These are phyloP conservation scores for Cydia strobilella DNA, from an alignment of 1,140 invertebrate species.

Conservation along the genomic window DNA sequence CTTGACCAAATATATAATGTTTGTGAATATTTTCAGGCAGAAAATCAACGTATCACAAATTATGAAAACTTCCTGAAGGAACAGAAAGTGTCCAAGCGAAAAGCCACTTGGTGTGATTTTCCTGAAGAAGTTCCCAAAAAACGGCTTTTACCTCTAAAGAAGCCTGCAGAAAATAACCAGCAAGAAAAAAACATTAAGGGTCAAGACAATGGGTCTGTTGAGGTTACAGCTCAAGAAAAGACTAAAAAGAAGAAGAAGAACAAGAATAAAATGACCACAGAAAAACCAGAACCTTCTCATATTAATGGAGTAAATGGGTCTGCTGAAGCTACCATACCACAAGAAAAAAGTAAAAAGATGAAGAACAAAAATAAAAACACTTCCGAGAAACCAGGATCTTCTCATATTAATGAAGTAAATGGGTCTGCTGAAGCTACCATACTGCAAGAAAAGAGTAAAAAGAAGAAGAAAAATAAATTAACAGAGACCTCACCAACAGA, in stretches of 20 bases:
- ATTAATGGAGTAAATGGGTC: constrained; percentile 34
- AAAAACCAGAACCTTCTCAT: neutral
- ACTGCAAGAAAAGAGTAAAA: constrained; percentile 44
- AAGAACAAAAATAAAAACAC: constrained; percentile 31
- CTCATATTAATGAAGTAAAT: constrained; percentile 33
- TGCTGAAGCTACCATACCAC: constrained; percentile 39
- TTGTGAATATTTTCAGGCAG: constrained; percentile 58
- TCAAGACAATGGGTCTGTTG: constrained; percentile 38
- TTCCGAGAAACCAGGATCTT: neutral
- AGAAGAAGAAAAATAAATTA: constrained; percentile 41
- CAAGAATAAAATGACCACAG: neutral
- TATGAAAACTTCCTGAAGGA: constrained; percentile 81
- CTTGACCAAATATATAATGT: neutral
- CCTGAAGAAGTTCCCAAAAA: constrained; percentile 50
- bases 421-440: constrained; percentile 37
- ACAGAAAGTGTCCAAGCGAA: constrained; percentile 71
- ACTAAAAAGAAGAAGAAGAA: constrained; percentile 44
- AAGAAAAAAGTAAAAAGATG: constrained; percentile 43
- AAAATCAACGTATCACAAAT: constrained; percentile 77
- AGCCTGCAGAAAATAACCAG: constrained; percentile 11
- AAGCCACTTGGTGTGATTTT: constrained; percentile 81
- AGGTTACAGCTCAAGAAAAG: constrained; percentile 40
- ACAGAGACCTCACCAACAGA: neutral
- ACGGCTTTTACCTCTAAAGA: constrained; percentile 37
- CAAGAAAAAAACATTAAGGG: constrained; percentile 48